Conservation (phyloP, 2,888 invertebrate species). For the Teleogryllus oceanicus region DNA sequence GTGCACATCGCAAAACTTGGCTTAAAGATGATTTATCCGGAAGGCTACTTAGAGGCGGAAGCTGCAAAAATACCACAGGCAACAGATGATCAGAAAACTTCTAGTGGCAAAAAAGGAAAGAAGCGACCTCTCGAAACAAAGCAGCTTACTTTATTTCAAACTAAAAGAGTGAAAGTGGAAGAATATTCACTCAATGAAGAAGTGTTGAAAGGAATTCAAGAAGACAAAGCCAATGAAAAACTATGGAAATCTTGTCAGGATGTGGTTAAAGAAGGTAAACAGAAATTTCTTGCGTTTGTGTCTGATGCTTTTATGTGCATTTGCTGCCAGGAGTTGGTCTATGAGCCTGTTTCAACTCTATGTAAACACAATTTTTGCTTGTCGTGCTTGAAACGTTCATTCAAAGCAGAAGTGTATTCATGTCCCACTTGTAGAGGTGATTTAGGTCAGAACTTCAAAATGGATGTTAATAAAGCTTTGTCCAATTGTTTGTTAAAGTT, state of each 20-base stretch:
- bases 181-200: constrained; percentile 48
- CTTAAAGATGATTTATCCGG: constrained; percentile 59
- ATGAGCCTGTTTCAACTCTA: constrained; percentile 66
- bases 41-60: constrained; percentile 65
- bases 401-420: constrained; percentile 57
- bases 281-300: constrained; percentile 62
- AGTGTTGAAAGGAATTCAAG: constrained; percentile 49
- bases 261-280: constrained; percentile 52
- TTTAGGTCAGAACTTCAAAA: constrained; percentile 55
- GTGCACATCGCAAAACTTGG: constrained; percentile 49
- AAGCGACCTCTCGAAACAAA: constrained; percentile 29
- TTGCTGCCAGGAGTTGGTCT: constrained; percentile 72
- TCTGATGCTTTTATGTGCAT: constrained; percentile 69
- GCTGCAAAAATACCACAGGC: constrained; percentile 49
- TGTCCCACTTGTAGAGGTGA: constrained; percentile 69
- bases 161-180: constrained; percentile 47
- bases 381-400: constrained; percentile 59
- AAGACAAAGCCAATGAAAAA: constrained; percentile 60
- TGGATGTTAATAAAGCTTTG: constrained; percentile 58
- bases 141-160: constrained; percentile 29
- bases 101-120: constrained; percentile 41
- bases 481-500: constrained; percentile 55
- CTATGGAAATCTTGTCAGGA: constrained; percentile 65
- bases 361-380: constrained; percentile 75
- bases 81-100: constrained; percentile 39